These are phyloP conservation scores for Folsomia candida DNA, from an alignment of 2,888 invertebrate genomes.

Conservation along the genomic window DNA sequence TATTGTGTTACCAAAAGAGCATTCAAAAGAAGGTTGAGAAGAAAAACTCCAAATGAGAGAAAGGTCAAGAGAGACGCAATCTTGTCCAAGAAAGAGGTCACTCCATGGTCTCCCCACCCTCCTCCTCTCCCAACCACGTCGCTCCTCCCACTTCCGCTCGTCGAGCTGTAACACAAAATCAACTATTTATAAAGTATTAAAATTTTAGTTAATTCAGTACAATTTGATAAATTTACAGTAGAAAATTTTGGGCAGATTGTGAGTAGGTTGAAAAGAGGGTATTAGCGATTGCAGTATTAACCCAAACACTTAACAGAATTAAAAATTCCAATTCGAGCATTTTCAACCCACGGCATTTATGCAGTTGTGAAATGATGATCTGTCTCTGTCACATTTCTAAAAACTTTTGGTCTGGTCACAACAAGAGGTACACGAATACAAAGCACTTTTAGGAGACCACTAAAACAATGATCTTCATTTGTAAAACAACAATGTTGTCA, in stretches of 20 bases:
- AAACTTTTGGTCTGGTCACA: too few relatives aligned
- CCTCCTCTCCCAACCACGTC: neutral
- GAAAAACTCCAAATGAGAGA: neutral
- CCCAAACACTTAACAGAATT: neutral
- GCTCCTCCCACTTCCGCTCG: too few relatives aligned
- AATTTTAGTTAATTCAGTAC: too few relatives aligned
- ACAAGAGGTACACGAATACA: too few relatives aligned
- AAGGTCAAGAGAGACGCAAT: neutral
- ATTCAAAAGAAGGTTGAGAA: neutral
- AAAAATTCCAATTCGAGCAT: neutral
- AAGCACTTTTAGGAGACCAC: too few relatives aligned
- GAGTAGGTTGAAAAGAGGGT: too few relatives aligned
- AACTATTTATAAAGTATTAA: too few relatives aligned
- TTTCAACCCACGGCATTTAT: neutral
- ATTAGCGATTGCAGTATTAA: neutral
- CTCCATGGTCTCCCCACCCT: neutral
- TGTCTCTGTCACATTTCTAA: neutral
- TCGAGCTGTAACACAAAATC: too few relatives aligned
- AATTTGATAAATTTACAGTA: too few relatives aligned
- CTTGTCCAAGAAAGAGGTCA: neutral
- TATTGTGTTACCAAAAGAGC: neutral
- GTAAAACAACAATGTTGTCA: too few relatives aligned
- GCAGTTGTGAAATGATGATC: neutral
- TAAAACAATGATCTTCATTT: too few relatives aligned
- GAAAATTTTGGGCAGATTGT: too few relatives aligned